phyloP scores from a whole-genome alignment of 1,140 invertebrate genomes.

The Phymastichus coffea region DNA sequence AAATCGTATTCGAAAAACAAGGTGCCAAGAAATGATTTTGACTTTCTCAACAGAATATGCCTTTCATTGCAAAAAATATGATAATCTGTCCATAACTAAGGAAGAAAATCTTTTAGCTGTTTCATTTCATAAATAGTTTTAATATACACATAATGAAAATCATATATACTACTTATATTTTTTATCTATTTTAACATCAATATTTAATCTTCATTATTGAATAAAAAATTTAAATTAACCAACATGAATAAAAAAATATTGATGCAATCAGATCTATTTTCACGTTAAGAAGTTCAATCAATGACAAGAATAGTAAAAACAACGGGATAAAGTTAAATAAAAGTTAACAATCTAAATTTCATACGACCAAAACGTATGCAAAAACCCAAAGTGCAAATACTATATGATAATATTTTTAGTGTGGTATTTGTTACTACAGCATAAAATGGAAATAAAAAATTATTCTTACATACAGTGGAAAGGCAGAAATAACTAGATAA shows the following conservation, averaged over 20 bases:
- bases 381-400: conserved; percentile 46
- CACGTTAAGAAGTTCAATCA: not conserved
- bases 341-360: conserved; percentile 30
- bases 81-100: not conserved
- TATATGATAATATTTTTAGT: conserved; percentile 32
- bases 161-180: conserved; percentile 30
- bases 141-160: conserved; percentile 13
- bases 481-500: no score
- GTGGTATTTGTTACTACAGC: not conserved
- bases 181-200: conserved; percentile 21
- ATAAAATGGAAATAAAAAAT: not conserved
- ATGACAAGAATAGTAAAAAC: conserved; percentile 17
- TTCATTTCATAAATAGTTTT: conserved; percentile 15
- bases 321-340: conserved; percentile 27
- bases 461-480: no score
- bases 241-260: conserved; percentile 18
- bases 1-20: no score
- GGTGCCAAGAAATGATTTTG: no score
- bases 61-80: conserved; percentile 14
- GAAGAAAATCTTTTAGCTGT: conserved; percentile 8
- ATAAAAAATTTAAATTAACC: conserved; percentile 20
- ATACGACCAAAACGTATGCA: conserved; percentile 41
- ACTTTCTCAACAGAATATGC: not conserved
- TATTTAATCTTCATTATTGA: conserved; percentile 6
- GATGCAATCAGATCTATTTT: conserved; percentile 24